phyloP scores from a whole-genome alignment of 2,113 vertebrate genomes.

The Callipepla squamata region DNA sequence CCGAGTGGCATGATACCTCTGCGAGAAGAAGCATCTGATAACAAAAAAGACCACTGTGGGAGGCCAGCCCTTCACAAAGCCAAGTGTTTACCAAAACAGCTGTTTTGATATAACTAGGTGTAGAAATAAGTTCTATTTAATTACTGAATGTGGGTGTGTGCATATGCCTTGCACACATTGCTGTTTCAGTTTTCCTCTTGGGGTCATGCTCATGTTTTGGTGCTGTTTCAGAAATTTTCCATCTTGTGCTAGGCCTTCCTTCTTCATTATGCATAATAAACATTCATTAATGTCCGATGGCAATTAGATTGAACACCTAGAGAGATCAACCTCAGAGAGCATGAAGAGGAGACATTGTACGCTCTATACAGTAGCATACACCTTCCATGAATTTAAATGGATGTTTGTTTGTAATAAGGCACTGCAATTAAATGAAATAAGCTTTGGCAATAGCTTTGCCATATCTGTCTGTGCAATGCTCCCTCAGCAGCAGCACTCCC shows the following conservation, averaged over 20 bases:
- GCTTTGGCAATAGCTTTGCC: conserved; percentile 11
- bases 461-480: conserved; percentile 6
- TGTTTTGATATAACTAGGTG: neutral
- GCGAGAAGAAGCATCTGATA: neutral
- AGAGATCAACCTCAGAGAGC: neutral
- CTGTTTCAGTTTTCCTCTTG: neutral
- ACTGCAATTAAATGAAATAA: conserved; percentile 42
- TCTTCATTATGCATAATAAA: neutral
- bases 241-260: neutral
- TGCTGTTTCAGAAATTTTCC: neutral
- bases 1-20: fast-evolving
- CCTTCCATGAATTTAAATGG: neutral
- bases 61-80: neutral
- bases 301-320: neutral
- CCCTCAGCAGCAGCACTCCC: neutral
- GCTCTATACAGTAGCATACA: neutral
- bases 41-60: neutral
- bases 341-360: neutral
- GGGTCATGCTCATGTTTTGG: neutral
- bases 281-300: neutral
- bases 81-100: neutral
- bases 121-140: neutral
- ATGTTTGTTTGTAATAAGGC: neutral
- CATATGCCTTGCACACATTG: neutral
- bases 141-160: neutral